Base-by-base conservation (phyloP, 2,113 vertebrate species). In the Rhinoptilus africanus region DNA sequence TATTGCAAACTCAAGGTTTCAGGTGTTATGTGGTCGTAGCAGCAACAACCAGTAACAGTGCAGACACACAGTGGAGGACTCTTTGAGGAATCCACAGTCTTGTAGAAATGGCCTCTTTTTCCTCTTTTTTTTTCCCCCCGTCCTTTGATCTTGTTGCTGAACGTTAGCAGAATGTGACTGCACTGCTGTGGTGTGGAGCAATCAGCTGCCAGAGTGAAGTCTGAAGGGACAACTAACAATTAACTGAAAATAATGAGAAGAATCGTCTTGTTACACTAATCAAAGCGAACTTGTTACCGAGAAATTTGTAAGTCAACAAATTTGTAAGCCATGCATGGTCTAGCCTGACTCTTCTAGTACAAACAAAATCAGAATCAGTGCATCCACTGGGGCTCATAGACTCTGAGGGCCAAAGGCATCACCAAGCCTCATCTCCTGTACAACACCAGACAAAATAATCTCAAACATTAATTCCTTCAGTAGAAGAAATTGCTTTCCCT, bases 171-270 rank as follows among this genome's bases (percentile, higher is more conserved):
- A 91, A 71, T 5, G 28, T 27, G 41, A 66, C 6, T 0, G 2
- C 32, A 7, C 28, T 83, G 41, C 23, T 84, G 67, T 47, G 56
- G 23, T 56, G 34, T 93, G 37, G 47, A 72, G 45, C 39, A 59
- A 39, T 84, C 51, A 9, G 43, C 66, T 91, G 62, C 69, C 81
- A 89, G 69, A 7, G 1, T 41, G 45, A 67, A 67, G 59, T 96
- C 94, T 94, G 84, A 89, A 72, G 92, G 85, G 92, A 94, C 57
- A 72, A 79, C 39, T 85, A 69, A 37, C 45, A 85, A 96, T 97
- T 95, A 96, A 91, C 64, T 89, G 62, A 82, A 96, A 95, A 89
- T 94, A 96, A 96, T 92, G 57, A 85, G 75, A 64, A 85, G 74
- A 72, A 69, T 39, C 57, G 56, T 80, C 32, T 74, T 82, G 37